Conservation (phyloP, 53 echinoderm and acorn worm species). For the Zoroaster sp. region DNA sequence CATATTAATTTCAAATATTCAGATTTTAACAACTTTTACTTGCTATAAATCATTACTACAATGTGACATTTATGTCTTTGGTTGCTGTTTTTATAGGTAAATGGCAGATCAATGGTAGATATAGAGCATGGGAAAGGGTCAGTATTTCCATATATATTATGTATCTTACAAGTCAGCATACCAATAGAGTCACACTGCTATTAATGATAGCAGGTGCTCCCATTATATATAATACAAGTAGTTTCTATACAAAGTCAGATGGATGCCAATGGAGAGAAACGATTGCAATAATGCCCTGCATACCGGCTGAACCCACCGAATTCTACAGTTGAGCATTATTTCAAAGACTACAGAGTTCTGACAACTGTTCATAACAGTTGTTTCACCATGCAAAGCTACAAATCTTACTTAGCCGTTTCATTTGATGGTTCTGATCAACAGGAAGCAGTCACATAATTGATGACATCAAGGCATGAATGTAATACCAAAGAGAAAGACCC, state of each 20-base stretch:
- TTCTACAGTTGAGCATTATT: too few relatives aligned
- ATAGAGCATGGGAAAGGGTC: neutral
- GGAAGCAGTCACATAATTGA: too few relatives aligned
- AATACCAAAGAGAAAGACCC: too few relatives aligned
- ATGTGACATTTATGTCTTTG: neutral
- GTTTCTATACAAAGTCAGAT: neutral
- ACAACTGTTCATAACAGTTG: too few relatives aligned
- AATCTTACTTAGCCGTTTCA: too few relatives aligned
- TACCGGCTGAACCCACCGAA: too few relatives aligned
- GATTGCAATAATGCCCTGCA: too few relatives aligned
- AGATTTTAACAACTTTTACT: neutral
- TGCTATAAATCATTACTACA: neutral
- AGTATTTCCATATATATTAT: neutral
- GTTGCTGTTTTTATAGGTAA: neutral
- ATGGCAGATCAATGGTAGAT: neutral
- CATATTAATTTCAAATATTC: neutral
- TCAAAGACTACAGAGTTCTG: too few relatives aligned
- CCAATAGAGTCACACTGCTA: slow-evolving; percentile 28
- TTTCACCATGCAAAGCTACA: too few relatives aligned
- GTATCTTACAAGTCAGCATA: slow-evolving; percentile 11
- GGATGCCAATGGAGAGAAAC: slow-evolving; percentile 4
- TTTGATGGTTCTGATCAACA: too few relatives aligned
- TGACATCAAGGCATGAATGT: too few relatives aligned
- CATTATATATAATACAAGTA: slow-evolving; percentile 11
- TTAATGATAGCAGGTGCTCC: slow-evolving; percentile 38